Conservation (phyloP, 2,113 vertebrate species). For the Dolichallabes microphthalmus region DNA sequence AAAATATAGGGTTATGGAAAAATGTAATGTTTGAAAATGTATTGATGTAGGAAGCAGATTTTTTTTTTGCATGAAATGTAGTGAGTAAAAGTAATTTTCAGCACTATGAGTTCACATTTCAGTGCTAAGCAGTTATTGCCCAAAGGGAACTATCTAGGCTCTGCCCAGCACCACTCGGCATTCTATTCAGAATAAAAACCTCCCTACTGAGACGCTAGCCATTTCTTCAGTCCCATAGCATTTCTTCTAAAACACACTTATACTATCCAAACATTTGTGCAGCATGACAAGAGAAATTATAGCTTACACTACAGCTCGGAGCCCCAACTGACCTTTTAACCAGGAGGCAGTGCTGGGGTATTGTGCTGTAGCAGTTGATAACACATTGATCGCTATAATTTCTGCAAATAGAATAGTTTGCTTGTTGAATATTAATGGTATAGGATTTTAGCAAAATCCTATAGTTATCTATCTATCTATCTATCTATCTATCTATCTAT, state of each 20-base stretch:
- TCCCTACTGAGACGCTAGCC: background rate
- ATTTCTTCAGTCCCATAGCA: background rate
- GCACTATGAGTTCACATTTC: background rate
- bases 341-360: background rate
- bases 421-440: background rate
- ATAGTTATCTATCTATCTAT: no score
- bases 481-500: no score
- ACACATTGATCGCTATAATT: constrained; percentile 1
- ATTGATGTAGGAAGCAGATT: background rate
- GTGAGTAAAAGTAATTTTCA: background rate
- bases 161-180: background rate
- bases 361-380: background rate
- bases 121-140: background rate
- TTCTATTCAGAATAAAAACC: background rate
- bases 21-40: background rate
- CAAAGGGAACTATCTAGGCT: background rate
- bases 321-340: constrained; percentile 21
- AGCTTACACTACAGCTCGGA: constrained; percentile 15
- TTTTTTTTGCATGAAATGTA: background rate
- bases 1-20: background rate
- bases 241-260: constrained; percentile 13
- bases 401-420: background rate
- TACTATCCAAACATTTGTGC: constrained; percentile 17
- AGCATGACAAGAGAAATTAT: constrained; percentile 14
- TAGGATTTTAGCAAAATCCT: background rate